Evolutionary conservation across 64 coral and sea anemone species (phyloP).

Genomic region (Exaiptasia diaphana): DNA sequence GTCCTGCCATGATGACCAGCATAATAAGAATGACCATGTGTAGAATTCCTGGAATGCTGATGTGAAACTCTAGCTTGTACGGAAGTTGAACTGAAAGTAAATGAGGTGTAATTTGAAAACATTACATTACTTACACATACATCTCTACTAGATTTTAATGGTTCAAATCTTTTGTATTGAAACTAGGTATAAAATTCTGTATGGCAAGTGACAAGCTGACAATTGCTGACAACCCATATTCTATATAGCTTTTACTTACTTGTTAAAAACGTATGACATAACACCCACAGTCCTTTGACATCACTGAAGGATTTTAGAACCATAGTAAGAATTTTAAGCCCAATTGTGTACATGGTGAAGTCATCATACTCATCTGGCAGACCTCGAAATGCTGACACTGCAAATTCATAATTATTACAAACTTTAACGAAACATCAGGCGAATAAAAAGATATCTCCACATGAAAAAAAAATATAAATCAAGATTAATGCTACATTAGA

Average conservation of each 20-base stretch:
- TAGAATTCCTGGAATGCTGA: constrained; percentile 64
- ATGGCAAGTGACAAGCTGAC: too few species aligned
- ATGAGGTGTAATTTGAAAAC: not conserved
- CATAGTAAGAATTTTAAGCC: constrained; percentile 67
- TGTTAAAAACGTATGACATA: constrained; percentile 39
- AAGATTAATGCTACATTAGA: too few species aligned
- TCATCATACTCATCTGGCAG: constrained; percentile 80
- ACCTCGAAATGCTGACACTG: constrained; percentile 75
- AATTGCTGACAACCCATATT: too few species aligned
- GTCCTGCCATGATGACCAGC: constrained; percentile 67
- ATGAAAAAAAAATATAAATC: too few species aligned
- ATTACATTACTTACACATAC: too few species aligned
- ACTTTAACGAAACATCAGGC: not conserved
- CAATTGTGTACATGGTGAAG: constrained; percentile 80
- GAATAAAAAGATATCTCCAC: too few species aligned
- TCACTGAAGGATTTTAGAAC: constrained; percentile 48
- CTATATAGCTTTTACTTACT: too few species aligned
- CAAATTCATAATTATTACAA: not conserved
- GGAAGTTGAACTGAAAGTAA: constrained; percentile 47
- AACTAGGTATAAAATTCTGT: too few species aligned
- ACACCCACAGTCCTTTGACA: constrained; percentile 47
- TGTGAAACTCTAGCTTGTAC: constrained; percentile 59
- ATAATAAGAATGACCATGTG: constrained; percentile 66
- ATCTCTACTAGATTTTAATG: too few species aligned
- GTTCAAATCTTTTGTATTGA: too few species aligned